Evolutionary conservation across 2,888 invertebrate species (phyloP), one percentile per base, ranked within the genome.

Genomic region (Boloria selene): DNA sequence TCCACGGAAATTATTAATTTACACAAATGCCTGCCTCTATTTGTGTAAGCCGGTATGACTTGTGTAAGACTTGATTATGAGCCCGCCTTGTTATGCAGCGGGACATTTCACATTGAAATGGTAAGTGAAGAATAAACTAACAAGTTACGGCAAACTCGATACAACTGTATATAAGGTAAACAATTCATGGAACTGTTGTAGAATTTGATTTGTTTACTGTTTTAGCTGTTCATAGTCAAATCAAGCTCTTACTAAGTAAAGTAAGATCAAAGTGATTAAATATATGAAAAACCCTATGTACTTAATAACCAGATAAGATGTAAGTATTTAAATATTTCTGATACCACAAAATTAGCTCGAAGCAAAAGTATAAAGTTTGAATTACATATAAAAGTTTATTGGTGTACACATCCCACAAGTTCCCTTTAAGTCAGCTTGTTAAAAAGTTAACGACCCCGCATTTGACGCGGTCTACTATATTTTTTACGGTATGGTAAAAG

Each of bases 101-200:
- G 61, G 64, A 69, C 78, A 77, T 79, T 84, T 87, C 78, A 78
- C 81, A 77, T 83, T 74, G 75, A 77, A 82, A 79, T 69, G 85
- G 75, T 85, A 87, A 88, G 74, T 82, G 73, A 73, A 76, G 77
- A 81, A 78, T 76, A 84, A 79, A 85, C 82, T 78, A 75, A 77
- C 77, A 79, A 75, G 75, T 77, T 13, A 42, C 18, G 47, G 75
- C 6, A 64, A 61, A 66, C 22, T 44, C 49, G 38, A 62, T 47
- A 59, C 17, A 16, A n/a, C 47, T 16, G 59, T 47, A 47, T 49
- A 59, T 17, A 59, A 49, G 49, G 22, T 45, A 56, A 45, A 45
- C 22, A 56, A 10, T 31, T 59, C 49, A 49, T 16, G 59, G 38
- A 59, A 18, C 26, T 59, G 59, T 16, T 59, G 17, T 49, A 18